These are phyloP conservation scores for Drosophila bocki DNA, from an alignment of 1,140 invertebrate genomes.

Conservation along the genomic window DNA sequence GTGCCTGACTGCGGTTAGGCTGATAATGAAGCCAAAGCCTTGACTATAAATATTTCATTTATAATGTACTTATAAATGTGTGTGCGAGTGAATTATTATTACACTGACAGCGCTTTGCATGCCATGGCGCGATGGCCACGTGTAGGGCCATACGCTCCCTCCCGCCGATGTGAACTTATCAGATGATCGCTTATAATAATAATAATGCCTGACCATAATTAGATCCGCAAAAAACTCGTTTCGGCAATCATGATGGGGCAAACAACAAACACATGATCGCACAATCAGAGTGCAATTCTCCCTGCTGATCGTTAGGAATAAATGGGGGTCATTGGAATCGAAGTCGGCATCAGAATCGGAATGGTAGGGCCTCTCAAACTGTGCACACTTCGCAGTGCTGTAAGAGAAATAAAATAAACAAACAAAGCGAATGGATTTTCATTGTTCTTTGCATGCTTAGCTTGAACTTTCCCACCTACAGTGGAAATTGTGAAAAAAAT, in stretches of 20 bases:
- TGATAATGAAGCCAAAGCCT: slow-evolving; percentile 60
- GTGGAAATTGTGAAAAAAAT: background rate
- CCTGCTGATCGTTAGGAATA: slow-evolving; percentile 13
- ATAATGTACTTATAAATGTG: slow-evolving; percentile 41
- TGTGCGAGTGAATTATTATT: slow-evolving; percentile 46
- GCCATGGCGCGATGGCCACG: slow-evolving; percentile 22
- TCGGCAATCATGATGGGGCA: slow-evolving; percentile 16
- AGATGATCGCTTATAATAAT: slow-evolving; percentile 37
- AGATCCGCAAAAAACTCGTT: slow-evolving; percentile 50
- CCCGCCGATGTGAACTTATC: slow-evolving; percentile 39
- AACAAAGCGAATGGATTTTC: slow-evolving; percentile 49
- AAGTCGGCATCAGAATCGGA: slow-evolving; percentile 19
- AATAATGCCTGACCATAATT: slow-evolving; percentile 36
- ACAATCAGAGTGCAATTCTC: slow-evolving; percentile 32
- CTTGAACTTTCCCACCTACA: slow-evolving; percentile 45
- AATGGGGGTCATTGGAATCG: slow-evolving; percentile 45
- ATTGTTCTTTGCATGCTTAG: slow-evolving; percentile 38
- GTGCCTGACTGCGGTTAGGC: slow-evolving; percentile 23
- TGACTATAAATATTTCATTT: slow-evolving; percentile 61
- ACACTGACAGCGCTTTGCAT: slow-evolving; percentile 29
- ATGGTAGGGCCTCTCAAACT: slow-evolving; percentile 41
- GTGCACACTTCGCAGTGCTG: slow-evolving; percentile 20
- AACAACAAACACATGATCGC: slow-evolving; percentile 42
- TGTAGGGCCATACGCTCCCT: slow-evolving; percentile 10
- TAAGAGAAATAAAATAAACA: slow-evolving; percentile 52